A percentile compares a stretch with the other conserved stretches of the same genome.
Evolutionary conservation across 1,140 invertebrate genomes (phyloP).

Genomic region (Diabrotica virgifera): DNA sequence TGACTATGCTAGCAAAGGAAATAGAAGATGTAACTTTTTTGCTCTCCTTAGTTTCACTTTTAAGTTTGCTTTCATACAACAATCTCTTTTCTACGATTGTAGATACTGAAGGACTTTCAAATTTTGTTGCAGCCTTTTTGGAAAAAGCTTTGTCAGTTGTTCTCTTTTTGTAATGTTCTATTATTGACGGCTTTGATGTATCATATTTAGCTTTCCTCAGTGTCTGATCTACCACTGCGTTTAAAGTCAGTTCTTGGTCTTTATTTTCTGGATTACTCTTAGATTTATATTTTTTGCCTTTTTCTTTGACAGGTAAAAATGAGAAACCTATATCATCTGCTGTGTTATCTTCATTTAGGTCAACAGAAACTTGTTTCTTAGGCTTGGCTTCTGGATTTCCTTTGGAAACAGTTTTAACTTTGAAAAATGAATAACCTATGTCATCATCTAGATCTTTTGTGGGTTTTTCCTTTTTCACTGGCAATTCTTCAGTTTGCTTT

Average conservation of each 20-base stretch:
- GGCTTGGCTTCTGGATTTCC: conserved; percentile 3
- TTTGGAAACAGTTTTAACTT: neutral
- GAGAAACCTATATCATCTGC: conserved; percentile 24
- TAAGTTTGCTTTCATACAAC: neutral
- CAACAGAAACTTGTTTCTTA: conserved; percentile 4
- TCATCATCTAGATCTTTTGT: conserved; percentile 15
- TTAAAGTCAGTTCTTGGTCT: no score
- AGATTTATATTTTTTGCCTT: conserved; percentile 22
- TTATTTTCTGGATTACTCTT: conserved; percentile 18
- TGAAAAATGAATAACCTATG: conserved; percentile 24
- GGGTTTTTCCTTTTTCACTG: conserved; percentile 9
- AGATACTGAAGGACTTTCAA: neutral
- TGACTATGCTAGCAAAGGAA: conserved; percentile 32
- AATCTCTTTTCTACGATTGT: neutral
- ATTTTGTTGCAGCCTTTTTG: neutral
- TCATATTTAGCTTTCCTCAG: conserved; percentile 25
- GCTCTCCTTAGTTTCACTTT: conserved; percentile 30
- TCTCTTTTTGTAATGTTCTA: conserved; percentile 29
- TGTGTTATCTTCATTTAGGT: neutral
- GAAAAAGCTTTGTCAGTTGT: neutral
- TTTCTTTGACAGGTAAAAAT: conserved; percentile 31
- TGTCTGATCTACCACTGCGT: conserved; percentile 16
- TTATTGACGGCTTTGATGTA: conserved; percentile 22
- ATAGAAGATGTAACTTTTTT: conserved; percentile 30
- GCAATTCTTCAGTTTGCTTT: conserved; percentile 8